Base-by-base conservation (phyloP, 2,113 vertebrate genomes). In the Myrmecophaga tridactyla region DNA sequence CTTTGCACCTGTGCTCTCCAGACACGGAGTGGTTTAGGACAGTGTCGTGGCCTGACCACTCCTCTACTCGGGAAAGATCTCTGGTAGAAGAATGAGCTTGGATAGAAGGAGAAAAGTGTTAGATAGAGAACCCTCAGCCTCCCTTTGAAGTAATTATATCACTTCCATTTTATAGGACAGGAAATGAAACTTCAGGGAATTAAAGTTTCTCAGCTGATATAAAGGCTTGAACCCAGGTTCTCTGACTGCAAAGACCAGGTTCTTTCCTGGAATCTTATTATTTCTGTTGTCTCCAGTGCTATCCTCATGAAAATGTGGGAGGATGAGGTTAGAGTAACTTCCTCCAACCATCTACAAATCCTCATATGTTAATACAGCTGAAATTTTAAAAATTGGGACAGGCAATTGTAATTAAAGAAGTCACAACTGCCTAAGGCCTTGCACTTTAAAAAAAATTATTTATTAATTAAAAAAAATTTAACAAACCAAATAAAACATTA, bases 131-230 rank as follows among this genome's bases (percentile, higher is more conserved):
- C 3, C 6, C 7, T 12, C 9, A 83, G 6, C 46, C 9, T 58
- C 12, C 1, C 1, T 6, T 39, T 7, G 20, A 36, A 15, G 27
- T 78, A n/a, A 86, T 36, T 80, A n/a, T 84, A 20, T 51, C 23
- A 51, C 27, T 92, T 29, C 17, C n/a, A 84, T 86, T 94, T 95
- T 80, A n/a, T 58, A 51, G 31, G 60, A 31, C 18, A 84, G 58
- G 23, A 83, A 86, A n/a, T 89, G 13, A 83, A 92, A 89, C 58
- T 67, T 85, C 39, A 90, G 60, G 43, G 82, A 29, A 69, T 90
- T 82, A 46, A 82, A 36, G 85, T 90, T 92, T 73, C 60, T 88
- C 31, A 85, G 25, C 4, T 25, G 14, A 51, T 43, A 15, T 51
- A 14, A 88, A 62, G 46, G 7, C 21, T 77, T 90, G 25, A 62